Evolutionary conservation across 2,797 vertebrate genomes (phyloP).

Genomic region (Odontamblyopus lacepedii): DNA sequence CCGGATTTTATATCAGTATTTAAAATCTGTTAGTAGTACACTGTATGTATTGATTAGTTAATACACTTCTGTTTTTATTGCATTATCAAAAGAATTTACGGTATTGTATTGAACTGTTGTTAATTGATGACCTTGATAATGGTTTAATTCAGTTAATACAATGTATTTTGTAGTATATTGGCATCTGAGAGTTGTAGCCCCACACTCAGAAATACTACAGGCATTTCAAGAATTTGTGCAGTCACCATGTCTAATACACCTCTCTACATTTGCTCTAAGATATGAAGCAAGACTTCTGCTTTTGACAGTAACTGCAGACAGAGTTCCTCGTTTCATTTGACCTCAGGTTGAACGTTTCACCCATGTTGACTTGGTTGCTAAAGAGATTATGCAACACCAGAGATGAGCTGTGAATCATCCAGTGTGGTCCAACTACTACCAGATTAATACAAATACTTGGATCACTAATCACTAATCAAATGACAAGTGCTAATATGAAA

Average conservation of each 20-base stretch:
- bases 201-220: not conserved
- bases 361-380: slow-evolving; percentile 24
- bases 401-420: slow-evolving; percentile 53
- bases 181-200: not conserved
- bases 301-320: not conserved
- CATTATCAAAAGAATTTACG: not conserved
- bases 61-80: not conserved
- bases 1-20: not conserved
- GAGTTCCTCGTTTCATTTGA: slow-evolving; percentile 35
- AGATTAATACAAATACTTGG: slow-evolving; percentile 60
- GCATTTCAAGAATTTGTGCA: not conserved
- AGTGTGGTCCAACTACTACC: slow-evolving; percentile 43
- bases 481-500: slow-evolving; percentile 56
- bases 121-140: not conserved
- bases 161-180: too few relatives aligned
- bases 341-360: slow-evolving; percentile 21
- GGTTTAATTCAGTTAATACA: not conserved
- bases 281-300: not conserved
- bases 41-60: not conserved
- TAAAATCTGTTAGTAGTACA: not conserved
- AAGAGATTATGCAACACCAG: slow-evolving; percentile 63
- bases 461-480: slow-evolving; percentile 63
- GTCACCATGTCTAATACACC: not conserved
- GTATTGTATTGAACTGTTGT: not conserved
- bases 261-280: not conserved